Evolutionary conservation across 2,113 vertebrate species (phyloP).

Genomic region (Nematolebias whitei): DNA sequence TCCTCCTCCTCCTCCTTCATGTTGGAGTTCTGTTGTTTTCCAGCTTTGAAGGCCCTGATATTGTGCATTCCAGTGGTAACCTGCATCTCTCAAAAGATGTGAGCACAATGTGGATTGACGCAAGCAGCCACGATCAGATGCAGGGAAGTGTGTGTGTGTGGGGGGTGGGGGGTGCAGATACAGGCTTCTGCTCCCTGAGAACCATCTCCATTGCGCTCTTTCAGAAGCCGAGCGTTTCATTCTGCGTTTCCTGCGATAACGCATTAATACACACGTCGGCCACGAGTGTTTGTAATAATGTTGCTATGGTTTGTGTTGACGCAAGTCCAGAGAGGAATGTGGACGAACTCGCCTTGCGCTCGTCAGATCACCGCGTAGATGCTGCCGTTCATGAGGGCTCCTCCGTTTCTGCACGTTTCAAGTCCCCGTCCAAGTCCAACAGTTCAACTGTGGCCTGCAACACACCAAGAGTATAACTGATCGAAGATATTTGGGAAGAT

Average conservation of each 20-base stretch:
- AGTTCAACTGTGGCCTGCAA: not conserved
- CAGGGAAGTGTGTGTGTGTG: too few species aligned
- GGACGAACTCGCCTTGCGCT: slow-evolving; percentile 57
- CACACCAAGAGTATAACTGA: too few species aligned
- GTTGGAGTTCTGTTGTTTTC: slow-evolving; percentile 46
- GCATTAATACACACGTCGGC: slow-evolving; percentile 1
- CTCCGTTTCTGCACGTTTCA: slow-evolving; percentile 32
- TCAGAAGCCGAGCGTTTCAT: not conserved
- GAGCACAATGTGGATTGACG: slow-evolving; percentile 51
- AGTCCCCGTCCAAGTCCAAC: slow-evolving; percentile 20
- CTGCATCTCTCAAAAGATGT: slow-evolving; percentile 48
- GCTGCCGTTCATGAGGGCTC: slow-evolving; percentile 24
- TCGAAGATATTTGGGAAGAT: not conserved
- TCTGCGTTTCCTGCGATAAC: not conserved
- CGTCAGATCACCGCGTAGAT: slow-evolving; percentile 49
- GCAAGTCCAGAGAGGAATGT: slow-evolving; percentile 58
- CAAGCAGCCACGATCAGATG: slow-evolving; percentile 31
- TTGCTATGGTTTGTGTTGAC: slow-evolving; percentile 60
- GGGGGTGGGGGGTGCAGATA: too few species aligned
- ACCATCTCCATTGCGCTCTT: not conserved
- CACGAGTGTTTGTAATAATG: slow-evolving; percentile 58
- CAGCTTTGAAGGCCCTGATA: slow-evolving; percentile 55
- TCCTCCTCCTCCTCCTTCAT: slow-evolving; percentile 6
- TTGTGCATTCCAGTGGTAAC: slow-evolving; percentile 58
- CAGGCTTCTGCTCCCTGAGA: slow-evolving; percentile 3